Conservation (phyloP, 2,113 vertebrate genomes). For the Dipodomys merriami region DNA sequence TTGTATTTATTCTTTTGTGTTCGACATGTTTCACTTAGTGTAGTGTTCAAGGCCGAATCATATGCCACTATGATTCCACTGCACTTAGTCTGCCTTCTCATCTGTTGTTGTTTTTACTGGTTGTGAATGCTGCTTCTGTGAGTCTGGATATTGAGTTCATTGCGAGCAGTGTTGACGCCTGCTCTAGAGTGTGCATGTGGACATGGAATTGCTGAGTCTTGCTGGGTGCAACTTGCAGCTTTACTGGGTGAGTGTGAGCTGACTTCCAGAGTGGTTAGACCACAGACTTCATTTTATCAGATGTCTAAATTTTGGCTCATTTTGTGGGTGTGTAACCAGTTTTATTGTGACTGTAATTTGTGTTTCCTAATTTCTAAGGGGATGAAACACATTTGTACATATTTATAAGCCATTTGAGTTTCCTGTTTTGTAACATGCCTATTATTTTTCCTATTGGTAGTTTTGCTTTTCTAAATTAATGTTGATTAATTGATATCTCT, state of each 20-base stretch:
- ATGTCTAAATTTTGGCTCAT: not conserved
- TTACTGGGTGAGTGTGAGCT: not conserved
- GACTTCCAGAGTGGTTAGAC: not conserved
- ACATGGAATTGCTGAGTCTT: not conserved
- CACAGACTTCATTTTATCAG: conserved; percentile 23
- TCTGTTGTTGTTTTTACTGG: conserved; percentile 13
- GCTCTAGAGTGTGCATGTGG: not conserved
- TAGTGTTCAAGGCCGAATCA: not conserved
- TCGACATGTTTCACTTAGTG: not conserved
- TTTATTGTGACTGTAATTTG: conserved; percentile 30
- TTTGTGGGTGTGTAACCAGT: not conserved
- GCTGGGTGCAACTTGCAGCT: not conserved
- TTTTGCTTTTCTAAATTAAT: conserved; percentile 51
- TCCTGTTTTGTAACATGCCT: conserved; percentile 45
- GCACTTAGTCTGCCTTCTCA: not conserved
- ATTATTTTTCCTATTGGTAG: not conserved
- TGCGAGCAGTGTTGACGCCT: not conserved
- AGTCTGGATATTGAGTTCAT: not conserved
- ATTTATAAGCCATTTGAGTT: conserved; percentile 15
- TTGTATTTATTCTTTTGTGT: not conserved
- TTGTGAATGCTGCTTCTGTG: not conserved
- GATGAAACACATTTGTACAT: not conserved
- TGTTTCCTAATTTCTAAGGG: conserved; percentile 42
- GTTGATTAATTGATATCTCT: conserved; percentile 39
- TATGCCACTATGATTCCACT: not conserved